Percentiles rank a stretch among this genome's conserved stretches.
These are phyloP conservation scores for human (Homo sapiens) DNA, from an alignment of 2,113 vertebrate genomes.

Conservation along the genomic window GRCh38 chr1:111669001-111669500, in stretches of 20 bases:
- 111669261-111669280: background rate
- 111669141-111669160: slow-evolving; percentile 27
- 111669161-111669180: background rate
- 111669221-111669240: background rate
- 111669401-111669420: background rate
- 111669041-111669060: no score
- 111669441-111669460: background rate
- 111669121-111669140: background rate
- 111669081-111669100: background rate
- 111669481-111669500: background rate
- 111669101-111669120: background rate
- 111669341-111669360: background rate
- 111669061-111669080: background rate
- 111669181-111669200: background rate
- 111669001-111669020: no score
- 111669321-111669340: background rate
- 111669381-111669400: background rate
- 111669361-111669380: background rate
- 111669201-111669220: background rate
- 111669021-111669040: no score
- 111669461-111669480: background rate
- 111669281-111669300: background rate
- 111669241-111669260: background rate
- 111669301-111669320: slow-evolving; percentile 1
- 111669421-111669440: background rate